Evolutionary conservation across 2,888 invertebrate species (phyloP), one percentile per base, ranked within the genome.

Genomic region (Caenorhabditis auriculariae): DNA sequence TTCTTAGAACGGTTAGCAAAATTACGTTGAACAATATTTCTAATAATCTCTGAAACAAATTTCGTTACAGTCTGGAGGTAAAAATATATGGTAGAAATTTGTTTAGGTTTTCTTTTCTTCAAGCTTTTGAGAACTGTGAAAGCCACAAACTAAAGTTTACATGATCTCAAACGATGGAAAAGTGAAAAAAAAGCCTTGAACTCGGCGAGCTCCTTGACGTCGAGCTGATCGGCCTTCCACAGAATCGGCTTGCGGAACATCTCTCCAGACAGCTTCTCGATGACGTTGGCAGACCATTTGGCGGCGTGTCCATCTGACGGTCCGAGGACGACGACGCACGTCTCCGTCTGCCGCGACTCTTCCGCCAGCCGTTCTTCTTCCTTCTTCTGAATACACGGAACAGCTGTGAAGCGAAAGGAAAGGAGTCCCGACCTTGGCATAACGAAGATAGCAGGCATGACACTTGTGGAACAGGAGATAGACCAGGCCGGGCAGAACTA

Each of bases 401-500:
- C 46, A 54, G 9, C 41, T 43, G 17, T 41, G 46, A 42, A 43
- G 17, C 12, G n/a, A 4, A 4, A 6, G n/a, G 5, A 17, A 49
- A 5, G 12, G 3, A 27, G 19, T 12, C 19, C 46, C 43, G 29
- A 69, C 72, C 56, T 66, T 66, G 2, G 74, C 66, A 39, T 75
- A 76, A 57, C 45, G 45, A 50, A 61, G 54, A 54, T 77, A 77
- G 15, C 66, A 59, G 2, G 53, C 52, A 54, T 77, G 77, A 24
- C 65, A 70, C 48, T 67, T 62, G 17, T 67, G 68, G 44, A 73
- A 78, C 29, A 78, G 59, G 21, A 76, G 39, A 50, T 76, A 78
- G 52, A 78, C 70, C 27, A 77, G 41, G 27, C 72, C 77, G 4
- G 78, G 78, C 56, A 78, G 60, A 3, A 77, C 35, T 15, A 78